phyloP scores from a whole-genome alignment of 2,113 vertebrate species.

The Speoplatyrhinus poulsoni region DNA sequence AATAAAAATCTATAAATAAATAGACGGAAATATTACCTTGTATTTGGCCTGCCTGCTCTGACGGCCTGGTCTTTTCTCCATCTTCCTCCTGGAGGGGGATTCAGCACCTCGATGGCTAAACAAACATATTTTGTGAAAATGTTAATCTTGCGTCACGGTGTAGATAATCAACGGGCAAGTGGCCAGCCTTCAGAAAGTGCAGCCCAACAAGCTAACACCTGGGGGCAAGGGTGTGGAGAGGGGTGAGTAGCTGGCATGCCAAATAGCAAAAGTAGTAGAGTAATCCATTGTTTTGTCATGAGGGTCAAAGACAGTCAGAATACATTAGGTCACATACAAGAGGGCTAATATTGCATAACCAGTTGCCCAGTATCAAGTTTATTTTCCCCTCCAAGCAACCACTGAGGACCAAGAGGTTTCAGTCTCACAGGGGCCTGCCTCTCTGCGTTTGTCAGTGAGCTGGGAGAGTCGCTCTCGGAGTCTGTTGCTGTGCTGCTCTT shows the following conservation, averaged over 20 bases:
- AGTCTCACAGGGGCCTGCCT: constrained; percentile 57
- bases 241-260: too few relatives aligned
- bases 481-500: constrained; percentile 60
- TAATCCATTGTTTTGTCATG: too few relatives aligned
- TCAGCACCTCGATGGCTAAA: constrained; percentile 73
- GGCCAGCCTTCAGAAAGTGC: too few relatives aligned
- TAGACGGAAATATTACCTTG: constrained; percentile 40
- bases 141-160: too few relatives aligned
- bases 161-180: too few relatives aligned
- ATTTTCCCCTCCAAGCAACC: neutral
- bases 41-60: constrained; percentile 23
- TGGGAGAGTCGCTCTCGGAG: constrained; percentile 66
- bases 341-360: too few relatives aligned
- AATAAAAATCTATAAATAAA: neutral
- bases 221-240: too few relatives aligned
- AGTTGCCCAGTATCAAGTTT: too few relatives aligned
- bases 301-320: too few relatives aligned
- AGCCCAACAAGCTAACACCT: too few relatives aligned
- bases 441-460: constrained; percentile 49
- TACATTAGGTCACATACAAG: too few relatives aligned
- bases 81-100: constrained; percentile 40
- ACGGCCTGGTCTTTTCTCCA: constrained; percentile 39
- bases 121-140: neutral
- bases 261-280: too few relatives aligned
- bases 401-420: neutral